Conservation (phyloP, 2,888 invertebrate genomes). For the Eupithecia vulgata region DNA sequence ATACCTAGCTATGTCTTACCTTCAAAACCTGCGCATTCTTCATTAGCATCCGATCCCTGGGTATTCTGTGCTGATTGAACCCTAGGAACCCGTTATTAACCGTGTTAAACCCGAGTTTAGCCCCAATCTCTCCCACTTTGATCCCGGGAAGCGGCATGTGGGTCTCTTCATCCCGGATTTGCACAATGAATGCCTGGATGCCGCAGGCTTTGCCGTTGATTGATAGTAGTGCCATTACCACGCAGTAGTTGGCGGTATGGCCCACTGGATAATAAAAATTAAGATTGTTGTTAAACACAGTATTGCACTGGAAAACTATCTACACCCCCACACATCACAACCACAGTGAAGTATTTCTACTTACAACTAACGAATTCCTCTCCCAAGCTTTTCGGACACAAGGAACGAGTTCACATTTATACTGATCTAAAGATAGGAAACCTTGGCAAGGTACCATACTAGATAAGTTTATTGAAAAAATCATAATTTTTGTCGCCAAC, state of each 20-base stretch:
- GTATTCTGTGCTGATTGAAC: conserved; percentile 93
- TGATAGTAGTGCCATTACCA: conserved; percentile 96
- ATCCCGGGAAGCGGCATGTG: conserved; percentile 94
- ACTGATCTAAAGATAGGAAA: neutral
- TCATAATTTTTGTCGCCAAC: neutral
- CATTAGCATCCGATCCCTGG: conserved; percentile 95
- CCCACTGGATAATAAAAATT: conserved; percentile 90
- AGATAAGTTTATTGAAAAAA: neutral
- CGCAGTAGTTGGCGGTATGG: conserved; percentile 94
- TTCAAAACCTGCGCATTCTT: conserved; percentile 92
- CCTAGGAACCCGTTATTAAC: conserved; percentile 97
- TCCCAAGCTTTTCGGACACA: neutral
- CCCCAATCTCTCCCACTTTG: conserved; percentile 96
- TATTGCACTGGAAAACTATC: neutral
- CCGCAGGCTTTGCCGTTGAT: conserved; percentile 92
- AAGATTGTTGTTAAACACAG: neutral
- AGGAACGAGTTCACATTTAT: neutral
- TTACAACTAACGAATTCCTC: neutral
- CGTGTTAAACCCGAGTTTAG: conserved; percentile 94
- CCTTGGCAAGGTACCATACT: too few species aligned
- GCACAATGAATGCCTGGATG: conserved; percentile 96
- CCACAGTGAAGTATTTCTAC: neutral
- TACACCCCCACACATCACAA: neutral
- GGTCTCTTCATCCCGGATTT: conserved; percentile 94
- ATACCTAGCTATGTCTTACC: conserved; percentile 56